Evolutionary conservation across 1,140 invertebrate genomes (phyloP), one percentile per base, ranked within the genome.

Genomic region (Hormaphis cornu): DNA sequence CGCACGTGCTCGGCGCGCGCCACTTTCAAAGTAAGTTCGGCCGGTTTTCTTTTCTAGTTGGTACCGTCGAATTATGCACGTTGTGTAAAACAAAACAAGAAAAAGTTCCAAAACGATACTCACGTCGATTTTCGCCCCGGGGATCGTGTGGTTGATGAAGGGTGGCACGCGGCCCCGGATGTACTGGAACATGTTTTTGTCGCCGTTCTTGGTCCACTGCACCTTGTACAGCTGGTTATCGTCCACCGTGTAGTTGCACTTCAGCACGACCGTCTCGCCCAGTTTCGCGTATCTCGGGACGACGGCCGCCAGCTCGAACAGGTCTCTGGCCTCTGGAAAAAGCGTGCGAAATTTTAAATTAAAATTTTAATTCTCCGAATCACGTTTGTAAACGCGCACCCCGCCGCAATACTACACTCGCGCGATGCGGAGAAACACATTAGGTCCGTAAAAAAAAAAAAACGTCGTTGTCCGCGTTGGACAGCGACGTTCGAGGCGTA

Each of bases 131-230:
- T 83, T 83, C 42, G 86, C 85, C 53, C 88, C 88, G 7, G 81
- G 77, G 26, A 84, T 82, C 12, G 82, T 81, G 74, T 82, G 77
- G 30, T 84, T 82, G n/a, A 82, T 81, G 74, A 82, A 85, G 18
- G 88, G 88, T 69, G 88, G 87, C 74, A 81, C 86, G 70, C 88
- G 82, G 69, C 86, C 86, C 72, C 84, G 85, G 75, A 90, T 85
- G 77, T 87, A 91, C 78, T 89, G 85, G 75, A 89, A 87, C 77
- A 91, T 86, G n/a, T n/a, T n/a, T 78, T 89, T 90, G 75, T 82
- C 83, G 74, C 84, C 84, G 73, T 83, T 83, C 74, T 87, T 86
- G 63, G 85, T 80, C 85, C 89, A 91, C 76, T 88, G 87, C 71
- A 83, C 79, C 74, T 81, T 81, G 75, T 79, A 78, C 42, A 82